Conservation (phyloP, 2,113 vertebrate species). For the Oostethus manadensis region DNA sequence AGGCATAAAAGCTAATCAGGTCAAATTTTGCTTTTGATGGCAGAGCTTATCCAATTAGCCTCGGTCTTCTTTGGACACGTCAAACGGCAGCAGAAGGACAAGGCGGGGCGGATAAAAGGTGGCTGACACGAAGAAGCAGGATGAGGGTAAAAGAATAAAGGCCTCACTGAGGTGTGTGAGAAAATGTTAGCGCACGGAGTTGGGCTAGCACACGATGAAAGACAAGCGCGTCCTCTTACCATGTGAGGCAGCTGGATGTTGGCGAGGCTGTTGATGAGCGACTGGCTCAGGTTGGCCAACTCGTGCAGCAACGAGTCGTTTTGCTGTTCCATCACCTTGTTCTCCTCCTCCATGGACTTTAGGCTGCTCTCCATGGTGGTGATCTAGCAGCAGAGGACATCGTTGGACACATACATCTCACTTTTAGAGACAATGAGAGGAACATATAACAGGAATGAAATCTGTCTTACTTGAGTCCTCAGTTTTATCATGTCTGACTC, state of each 20-base stretch:
- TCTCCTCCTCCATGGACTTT: constrained; percentile 97
- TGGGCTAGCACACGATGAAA: too few relatives aligned
- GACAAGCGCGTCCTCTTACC: constrained; percentile 63
- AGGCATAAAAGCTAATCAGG: too few relatives aligned
- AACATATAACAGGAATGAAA: neutral
- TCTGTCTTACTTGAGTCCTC: constrained; percentile 87
- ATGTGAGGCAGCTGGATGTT: constrained; percentile 99
- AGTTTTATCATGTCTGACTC: constrained; percentile 98
- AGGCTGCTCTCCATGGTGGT: constrained; percentile 98
- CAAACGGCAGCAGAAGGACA: constrained; percentile 61
- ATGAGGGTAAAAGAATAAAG: constrained; percentile 31
- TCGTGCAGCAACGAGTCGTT: constrained; percentile 97
- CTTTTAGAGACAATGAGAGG: too few relatives aligned
- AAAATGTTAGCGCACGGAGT: neutral
- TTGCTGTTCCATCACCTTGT: constrained; percentile 96
- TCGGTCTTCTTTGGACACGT: constrained; percentile 41
- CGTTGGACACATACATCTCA: neutral
- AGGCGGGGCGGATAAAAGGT: constrained; percentile 47
- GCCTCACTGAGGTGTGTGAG: neutral
- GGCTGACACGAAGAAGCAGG: constrained; percentile 68
- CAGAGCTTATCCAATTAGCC: constrained; percentile 57
- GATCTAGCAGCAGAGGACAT: constrained; percentile 69
- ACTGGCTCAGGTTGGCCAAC: constrained; percentile 95
- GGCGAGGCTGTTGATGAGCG: constrained; percentile 94
- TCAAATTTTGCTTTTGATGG: neutral